Evolutionary conservation across 2,888 invertebrate genomes (phyloP).

Genomic region (Seira sanloemensis): DNA sequence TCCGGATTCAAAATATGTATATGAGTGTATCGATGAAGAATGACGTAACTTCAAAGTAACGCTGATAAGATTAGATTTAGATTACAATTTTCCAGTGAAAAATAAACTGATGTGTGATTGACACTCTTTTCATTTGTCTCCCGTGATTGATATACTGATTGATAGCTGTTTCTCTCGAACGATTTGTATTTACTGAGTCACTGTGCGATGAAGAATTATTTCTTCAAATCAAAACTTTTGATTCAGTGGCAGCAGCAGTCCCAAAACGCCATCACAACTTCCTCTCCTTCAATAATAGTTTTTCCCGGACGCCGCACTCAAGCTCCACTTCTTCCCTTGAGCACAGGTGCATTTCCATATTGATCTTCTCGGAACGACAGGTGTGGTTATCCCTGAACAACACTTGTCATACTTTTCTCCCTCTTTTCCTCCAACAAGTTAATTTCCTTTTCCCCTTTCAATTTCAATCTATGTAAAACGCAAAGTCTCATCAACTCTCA

Average conservation of each 20-base stretch:
- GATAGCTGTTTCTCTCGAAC: too few species aligned
- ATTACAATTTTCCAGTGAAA: too few species aligned
- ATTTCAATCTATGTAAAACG: too few species aligned
- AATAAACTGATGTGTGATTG: neutral
- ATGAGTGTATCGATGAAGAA: too few species aligned
- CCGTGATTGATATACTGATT: neutral
- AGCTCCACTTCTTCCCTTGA: neutral
- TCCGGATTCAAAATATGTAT: too few species aligned
- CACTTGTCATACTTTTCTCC: neutral
- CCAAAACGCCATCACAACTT: conserved; percentile 3
- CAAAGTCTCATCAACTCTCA: neutral
- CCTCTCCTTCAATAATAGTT: neutral
- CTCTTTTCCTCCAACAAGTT: neutral
- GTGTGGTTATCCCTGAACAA: too few species aligned
- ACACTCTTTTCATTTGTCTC: conserved; percentile 8
- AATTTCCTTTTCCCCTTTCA: too few species aligned
- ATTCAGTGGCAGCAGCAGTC: neutral
- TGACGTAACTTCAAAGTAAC: neutral
- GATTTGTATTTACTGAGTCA: too few species aligned
- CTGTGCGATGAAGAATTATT: neutral
- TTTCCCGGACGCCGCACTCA: neutral
- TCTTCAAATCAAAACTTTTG: neutral
- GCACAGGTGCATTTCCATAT: neutral
- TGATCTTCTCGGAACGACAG: too few species aligned
- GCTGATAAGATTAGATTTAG: neutral